phyloP scores from a whole-genome alignment of 2,888 invertebrate species.

The Helobdella robusta region DNA sequence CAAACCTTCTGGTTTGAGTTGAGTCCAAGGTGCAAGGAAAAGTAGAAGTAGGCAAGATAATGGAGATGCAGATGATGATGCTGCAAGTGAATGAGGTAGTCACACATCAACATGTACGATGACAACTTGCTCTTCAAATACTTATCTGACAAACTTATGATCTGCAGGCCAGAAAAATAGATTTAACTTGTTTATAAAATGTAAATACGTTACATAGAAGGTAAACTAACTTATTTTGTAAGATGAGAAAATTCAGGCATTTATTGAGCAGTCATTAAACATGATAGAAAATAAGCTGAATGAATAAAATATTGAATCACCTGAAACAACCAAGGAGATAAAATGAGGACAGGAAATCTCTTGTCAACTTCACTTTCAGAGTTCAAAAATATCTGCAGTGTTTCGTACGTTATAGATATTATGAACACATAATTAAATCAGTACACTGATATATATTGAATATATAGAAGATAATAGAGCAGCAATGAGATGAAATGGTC shows the following conservation, averaged over 20 bases:
- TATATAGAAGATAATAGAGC: too few relatives aligned
- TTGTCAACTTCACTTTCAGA: background rate
- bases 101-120: background rate
- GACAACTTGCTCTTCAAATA: conserved; percentile 3
- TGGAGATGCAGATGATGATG: background rate
- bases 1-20: background rate
- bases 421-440: too few relatives aligned
- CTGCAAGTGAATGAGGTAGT: conserved; percentile 12
- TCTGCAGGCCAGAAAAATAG: background rate
- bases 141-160: background rate
- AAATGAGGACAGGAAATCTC: background rate
- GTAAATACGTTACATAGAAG: too few relatives aligned
- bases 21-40: background rate
- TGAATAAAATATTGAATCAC: too few relatives aligned
- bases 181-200: too few relatives aligned
- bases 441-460: too few relatives aligned
- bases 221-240: too few relatives aligned
- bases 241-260: too few relatives aligned
- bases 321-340: conserved; percentile 2
- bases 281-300: too few relatives aligned
- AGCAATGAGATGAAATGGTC: too few relatives aligned
- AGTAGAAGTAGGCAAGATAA: background rate
- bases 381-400: background rate
- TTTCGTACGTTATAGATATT: background rate
- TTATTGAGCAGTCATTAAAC: too few relatives aligned